Evolutionary conservation across 2,797 vertebrate species (phyloP), one percentile per base, ranked within the genome.

Genomic region (Acrocephalus scirpaceus): DNA sequence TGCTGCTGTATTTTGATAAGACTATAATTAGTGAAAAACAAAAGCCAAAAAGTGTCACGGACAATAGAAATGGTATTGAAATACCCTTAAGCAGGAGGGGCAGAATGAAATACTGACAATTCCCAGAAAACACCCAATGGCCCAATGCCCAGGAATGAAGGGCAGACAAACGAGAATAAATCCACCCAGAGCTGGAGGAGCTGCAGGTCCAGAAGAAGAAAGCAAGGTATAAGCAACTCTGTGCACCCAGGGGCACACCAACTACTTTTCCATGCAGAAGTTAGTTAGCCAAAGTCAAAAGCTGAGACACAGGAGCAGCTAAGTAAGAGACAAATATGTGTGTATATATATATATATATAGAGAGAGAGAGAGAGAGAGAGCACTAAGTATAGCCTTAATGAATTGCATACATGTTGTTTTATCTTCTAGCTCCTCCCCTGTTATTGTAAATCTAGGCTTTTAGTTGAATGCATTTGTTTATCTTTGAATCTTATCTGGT

Each of bases 401-500:
- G 38, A 71, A n/a, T 84, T 21, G 10, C 56, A 29, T 20, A 48
- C 16, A 32, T 20, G 7, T 30, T 83, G 34, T 51, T 86, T 86
- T 78, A 81, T 75, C 84, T 78, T 48, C 36, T 72, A 84, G 34
- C 53, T 92, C 73, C 73, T 54, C 47, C 42, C 67, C 61, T 81
- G 27, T 78, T 86, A 51, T 12, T 84, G 79, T 83, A 86, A 81
- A 86, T 56, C 51, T 42, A 48, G 40, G 66, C 70, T 95, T 94
- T 88, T 25, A 88, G 30, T 9, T 83, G 58, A 95, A 93, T 40
- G 18, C 26, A 44, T 81, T 86, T 64, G 53, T 67, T 93, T 92
- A 72, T 92, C 93, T 92, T 54, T 47, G 69, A 92, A 80, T 77
- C 78, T 91, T 85, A 88, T 86, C 86, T 78, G 30, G 58, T 69